Evolutionary conservation across 2,888 invertebrate genomes (phyloP), one percentile per base, ranked within the genome.

Genomic region (Lumbricus terrestris): DNA sequence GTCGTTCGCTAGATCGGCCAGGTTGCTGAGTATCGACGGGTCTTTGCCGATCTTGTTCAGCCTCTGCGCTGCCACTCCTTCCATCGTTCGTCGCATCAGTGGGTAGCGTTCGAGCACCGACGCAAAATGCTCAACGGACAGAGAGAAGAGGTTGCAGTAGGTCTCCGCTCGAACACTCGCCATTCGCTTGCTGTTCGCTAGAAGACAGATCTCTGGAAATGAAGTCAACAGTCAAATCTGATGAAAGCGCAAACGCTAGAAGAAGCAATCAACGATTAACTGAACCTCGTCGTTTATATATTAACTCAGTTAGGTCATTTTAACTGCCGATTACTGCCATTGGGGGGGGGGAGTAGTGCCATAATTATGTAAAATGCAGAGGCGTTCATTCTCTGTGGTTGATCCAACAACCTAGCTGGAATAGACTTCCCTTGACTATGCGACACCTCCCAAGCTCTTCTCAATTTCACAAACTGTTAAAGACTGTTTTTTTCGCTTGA

Each of bases 41-140:
- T 99, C 98, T 96, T 98, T 98, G 93, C 99, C 99, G 95, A 99
- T 98, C 96, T 99, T 99, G 96, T 98, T 98, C 93, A 99, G 96
- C 95, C 98, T 97, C 96, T 99, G 98, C 94, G 99, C 99, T 94
- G 99, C 99, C 94, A 99, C 98, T 95, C 98, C 98, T 96, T 99
- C 99, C 98, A 99, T 98, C 90, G 99, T 99, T 94, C 98, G 97
- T 93, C 99, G 96, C 98, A 99, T 99, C 93, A 99, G 96, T 91
- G 99, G 99, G 96, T 99, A 99, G 96, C 98, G 98, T 95, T 99
- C 98, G 94, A 99, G 96, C 92, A 99, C 98, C 93, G 98, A 97
- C 96, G 98, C 98, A 96, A 99, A 99, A 95, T 99, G 98, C 96
- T 98, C 98, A 95, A 98, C 98, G 94, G 98, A 98, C 94, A 99